A percentile compares a stretch with the other conserved stretches of the same genome.
These are phyloP conservation scores for Borostomias antarcticus DNA, from an alignment of 2,797 vertebrate genomes.

Conservation along the genomic window DNA sequence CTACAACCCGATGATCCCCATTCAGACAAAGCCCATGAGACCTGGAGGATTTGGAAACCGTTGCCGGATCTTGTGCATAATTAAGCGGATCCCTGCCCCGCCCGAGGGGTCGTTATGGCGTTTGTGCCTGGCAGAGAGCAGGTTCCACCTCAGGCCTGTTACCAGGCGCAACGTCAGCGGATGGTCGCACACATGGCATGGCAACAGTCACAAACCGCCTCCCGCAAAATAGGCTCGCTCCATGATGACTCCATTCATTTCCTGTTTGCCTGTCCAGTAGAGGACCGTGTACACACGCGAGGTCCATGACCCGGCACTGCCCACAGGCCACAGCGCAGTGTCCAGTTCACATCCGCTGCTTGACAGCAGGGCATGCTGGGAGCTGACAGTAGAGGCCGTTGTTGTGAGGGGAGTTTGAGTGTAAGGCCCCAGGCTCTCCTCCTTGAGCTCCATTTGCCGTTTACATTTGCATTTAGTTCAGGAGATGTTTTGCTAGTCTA, in stretches of 20 bases:
- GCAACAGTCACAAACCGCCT: background rate
- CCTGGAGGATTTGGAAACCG: slow-evolving; percentile 63
- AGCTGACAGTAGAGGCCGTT: slow-evolving; percentile 61
- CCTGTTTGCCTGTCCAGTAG: slow-evolving; percentile 21
- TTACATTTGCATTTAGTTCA: slow-evolving; percentile 14
- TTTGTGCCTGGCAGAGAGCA: slow-evolving; percentile 42
- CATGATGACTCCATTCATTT: slow-evolving; percentile 10
- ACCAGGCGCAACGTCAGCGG: background rate
- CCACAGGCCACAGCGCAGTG: slow-evolving; percentile 30
- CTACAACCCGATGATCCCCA: slow-evolving; percentile 54
- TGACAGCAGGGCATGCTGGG: slow-evolving; percentile 42
- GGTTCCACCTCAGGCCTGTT: slow-evolving; percentile 34
- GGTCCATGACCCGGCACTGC: slow-evolving; percentile 35
- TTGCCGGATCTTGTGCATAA: slow-evolving; percentile 73
- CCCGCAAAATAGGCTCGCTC: slow-evolving; percentile 26
- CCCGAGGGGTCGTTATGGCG: slow-evolving; percentile 23
- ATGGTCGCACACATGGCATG: background rate
- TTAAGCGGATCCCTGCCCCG: slow-evolving; percentile 53
- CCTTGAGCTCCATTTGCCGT: slow-evolving; percentile 6
- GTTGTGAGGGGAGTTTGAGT: slow-evolving; percentile 45
- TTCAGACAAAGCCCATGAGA: slow-evolving; percentile 56
- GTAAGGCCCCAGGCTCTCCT: slow-evolving; percentile 18
- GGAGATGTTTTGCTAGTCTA: slow-evolving; percentile 1
- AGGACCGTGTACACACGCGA: slow-evolving; percentile 19
- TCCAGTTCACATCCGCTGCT: slow-evolving; percentile 32